Conservation (phyloP, 1,140 invertebrate species). For the Alviniconcha marisindica region DNA sequence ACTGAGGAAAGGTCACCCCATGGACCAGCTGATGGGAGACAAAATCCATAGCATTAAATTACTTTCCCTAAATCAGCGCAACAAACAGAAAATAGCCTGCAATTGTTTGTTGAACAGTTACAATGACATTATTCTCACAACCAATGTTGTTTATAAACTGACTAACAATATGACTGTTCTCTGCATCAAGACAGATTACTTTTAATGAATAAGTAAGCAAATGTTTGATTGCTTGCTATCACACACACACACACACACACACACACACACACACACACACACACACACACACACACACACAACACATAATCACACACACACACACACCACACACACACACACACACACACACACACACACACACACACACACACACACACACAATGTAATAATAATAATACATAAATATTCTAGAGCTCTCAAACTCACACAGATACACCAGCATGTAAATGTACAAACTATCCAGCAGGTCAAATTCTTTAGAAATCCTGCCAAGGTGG, state of each 20-base stretch:
- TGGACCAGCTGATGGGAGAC: no score
- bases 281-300: background rate
- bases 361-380: background rate
- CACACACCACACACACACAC: slow-evolving; percentile 10
- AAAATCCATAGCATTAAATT: no score
- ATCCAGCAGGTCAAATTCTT: no score
- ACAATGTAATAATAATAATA: background rate
- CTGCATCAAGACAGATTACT: background rate
- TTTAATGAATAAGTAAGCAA: no score
- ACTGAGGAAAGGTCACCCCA: no score
- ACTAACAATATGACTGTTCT: background rate
- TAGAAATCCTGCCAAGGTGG: no score
- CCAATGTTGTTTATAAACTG: background rate
- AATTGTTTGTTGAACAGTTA: background rate
- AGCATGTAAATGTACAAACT: no score
- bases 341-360: background rate
- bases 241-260: background rate
- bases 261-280: background rate
- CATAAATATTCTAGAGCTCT: background rate
- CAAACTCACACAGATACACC: background rate
- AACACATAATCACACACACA: no score
- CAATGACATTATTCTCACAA: background rate
- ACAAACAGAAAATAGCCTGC: background rate
- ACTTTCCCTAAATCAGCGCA: background rate
- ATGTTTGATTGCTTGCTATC: background rate